phyloP scores from a whole-genome alignment of 2,797 vertebrate genomes.

The Siniperca scherzeri region DNA sequence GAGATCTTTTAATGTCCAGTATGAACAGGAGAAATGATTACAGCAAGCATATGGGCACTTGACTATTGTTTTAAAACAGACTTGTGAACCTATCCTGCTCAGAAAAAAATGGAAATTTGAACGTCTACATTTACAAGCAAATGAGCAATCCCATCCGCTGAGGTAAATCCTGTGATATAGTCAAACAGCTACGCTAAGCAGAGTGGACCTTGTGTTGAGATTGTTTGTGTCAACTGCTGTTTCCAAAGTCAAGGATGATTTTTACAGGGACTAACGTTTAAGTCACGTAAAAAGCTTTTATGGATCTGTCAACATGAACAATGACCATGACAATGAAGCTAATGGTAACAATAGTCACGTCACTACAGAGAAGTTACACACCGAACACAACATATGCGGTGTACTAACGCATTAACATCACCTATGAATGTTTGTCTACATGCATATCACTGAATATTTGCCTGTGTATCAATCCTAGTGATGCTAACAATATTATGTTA shows the following conservation, averaged over 20 bases:
- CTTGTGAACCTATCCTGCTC: neutral
- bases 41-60: neutral
- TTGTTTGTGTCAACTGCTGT: neutral
- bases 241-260: neutral
- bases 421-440: neutral
- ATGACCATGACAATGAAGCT: slow-evolving; percentile 12
- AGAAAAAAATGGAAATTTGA: neutral
- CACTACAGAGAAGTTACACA: slow-evolving; percentile 8
- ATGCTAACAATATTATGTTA: slow-evolving; percentile 11
- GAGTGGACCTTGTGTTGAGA: neutral
- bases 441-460: neutral
- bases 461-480: slow-evolving; percentile 6
- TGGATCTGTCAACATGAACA: slow-evolving; percentile 8
- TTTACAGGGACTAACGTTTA: neutral
- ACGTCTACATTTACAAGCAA: neutral
- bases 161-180: neutral
- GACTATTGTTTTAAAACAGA: neutral
- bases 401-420: neutral
- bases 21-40: neutral
- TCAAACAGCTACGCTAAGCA: neutral
- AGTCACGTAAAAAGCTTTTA: slow-evolving; percentile 11
- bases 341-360: neutral
- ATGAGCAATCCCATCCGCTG: neutral
- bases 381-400: slow-evolving; percentile 5
- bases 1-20: neutral